Evolutionary conservation across 2,888 invertebrate genomes (phyloP).

Genomic region (Tanypteryx hageni): DNA sequence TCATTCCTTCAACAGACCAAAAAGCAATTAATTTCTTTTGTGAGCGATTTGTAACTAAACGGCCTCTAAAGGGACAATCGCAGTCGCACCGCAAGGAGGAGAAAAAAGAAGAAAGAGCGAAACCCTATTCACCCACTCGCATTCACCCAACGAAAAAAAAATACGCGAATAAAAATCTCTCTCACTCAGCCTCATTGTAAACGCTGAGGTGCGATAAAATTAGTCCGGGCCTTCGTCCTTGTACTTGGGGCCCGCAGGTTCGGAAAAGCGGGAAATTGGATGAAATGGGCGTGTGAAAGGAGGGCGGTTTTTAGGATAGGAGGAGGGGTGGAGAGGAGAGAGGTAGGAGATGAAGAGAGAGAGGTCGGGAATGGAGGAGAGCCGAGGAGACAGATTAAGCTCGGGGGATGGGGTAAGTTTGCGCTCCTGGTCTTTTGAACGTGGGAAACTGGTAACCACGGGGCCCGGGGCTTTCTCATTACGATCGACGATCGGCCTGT

Average conservation of each 20-base stretch:
- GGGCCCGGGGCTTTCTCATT: background rate
- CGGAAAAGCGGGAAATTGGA: conserved; percentile 23
- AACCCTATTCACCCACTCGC: background rate
- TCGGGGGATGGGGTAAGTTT: background rate
- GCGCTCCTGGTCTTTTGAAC: conserved; percentile 22
- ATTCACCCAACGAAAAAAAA: background rate
- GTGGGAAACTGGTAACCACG: conserved; percentile 21
- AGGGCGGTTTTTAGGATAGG: background rate
- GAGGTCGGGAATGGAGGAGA: background rate
- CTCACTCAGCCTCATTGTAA: no score
- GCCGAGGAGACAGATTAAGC: background rate
- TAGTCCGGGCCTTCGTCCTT: background rate
- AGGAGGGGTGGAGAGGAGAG: no score
- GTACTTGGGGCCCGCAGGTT: background rate
- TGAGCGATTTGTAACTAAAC: background rate
- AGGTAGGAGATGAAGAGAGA: no score
- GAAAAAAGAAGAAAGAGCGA: background rate
- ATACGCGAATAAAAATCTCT: background rate
- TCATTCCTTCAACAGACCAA: background rate
- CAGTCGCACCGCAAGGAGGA: background rate
- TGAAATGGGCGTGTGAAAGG: conserved; percentile 4
- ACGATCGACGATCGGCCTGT: background rate
- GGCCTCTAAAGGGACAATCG: background rate
- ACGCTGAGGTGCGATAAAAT: background rate
- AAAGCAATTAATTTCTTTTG: background rate